A percentile compares a stretch with the other conserved stretches of the same genome.
phyloP scores from a whole-genome alignment of 2,888 invertebrate genomes.

The Andrena praecox region DNA sequence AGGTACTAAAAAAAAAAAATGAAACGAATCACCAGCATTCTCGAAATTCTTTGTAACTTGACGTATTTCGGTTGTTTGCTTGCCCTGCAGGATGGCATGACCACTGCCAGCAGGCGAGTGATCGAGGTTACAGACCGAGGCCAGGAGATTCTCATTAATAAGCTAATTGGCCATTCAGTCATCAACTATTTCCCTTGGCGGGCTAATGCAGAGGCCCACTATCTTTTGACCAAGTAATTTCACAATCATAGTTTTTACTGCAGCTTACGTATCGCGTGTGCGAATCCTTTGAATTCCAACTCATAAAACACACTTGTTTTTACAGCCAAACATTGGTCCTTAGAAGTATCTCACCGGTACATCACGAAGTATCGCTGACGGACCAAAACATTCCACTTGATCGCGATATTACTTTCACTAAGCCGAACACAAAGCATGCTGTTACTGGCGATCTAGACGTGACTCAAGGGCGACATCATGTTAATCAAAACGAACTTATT shows the following conservation, averaged over 20 bases:
- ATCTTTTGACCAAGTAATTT: constrained; percentile 81
- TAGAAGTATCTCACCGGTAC: constrained; percentile 65
- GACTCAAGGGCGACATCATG: constrained; percentile 79
- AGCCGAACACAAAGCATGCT: constrained; percentile 63
- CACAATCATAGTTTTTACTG: background rate
- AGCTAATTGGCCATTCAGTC: constrained; percentile 73
- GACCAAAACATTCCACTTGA: constrained; percentile 43
- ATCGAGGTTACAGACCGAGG: constrained; percentile 68
- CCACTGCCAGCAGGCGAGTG: constrained; percentile 69
- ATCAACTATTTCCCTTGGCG: constrained; percentile 80
- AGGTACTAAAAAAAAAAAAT: constrained; percentile 54
- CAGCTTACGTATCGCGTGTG: background rate
- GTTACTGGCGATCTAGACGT: constrained; percentile 76
- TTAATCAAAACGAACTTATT: constrained; percentile 74
- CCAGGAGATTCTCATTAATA: constrained; percentile 71
- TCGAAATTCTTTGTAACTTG: background rate
- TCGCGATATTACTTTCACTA: constrained; percentile 75
- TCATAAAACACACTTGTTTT: background rate
- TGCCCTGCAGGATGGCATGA: constrained; percentile 66
- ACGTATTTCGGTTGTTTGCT: background rate
- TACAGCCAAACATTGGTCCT: constrained; percentile 82
- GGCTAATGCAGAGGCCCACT: constrained; percentile 80
- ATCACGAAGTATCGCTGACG: constrained; percentile 57
- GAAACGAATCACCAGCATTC: background rate
- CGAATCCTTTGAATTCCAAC: background rate